Base-by-base conservation (phyloP, 2,113 vertebrate genomes). In the Tetraodon nigroviridis region DNA sequence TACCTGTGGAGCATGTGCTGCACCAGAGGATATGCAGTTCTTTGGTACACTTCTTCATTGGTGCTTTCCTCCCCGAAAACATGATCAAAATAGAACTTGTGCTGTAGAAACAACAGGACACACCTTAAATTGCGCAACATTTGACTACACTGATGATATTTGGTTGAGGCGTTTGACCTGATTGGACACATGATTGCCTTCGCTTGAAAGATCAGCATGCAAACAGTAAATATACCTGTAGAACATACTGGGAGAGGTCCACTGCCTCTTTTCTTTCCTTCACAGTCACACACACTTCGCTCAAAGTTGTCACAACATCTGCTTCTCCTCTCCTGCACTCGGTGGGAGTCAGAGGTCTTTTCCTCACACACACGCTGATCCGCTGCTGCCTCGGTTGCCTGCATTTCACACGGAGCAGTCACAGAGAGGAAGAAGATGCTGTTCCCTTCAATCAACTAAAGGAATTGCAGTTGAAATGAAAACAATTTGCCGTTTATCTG, bases 21-120 rank as follows among this genome's bases (percentile, higher is more conserved):
- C 74, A 97, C 94, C 69, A 97, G 92, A 55, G 93, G 93, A 61
- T 90, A 88, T 45, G 93, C 90, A 24, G 94, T 95, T 86, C 88
- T 94, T 90, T 77, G 87, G 83, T 95, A 97, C 32, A 97, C 92
- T 60, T 96, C 93, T 67, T 84, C 82, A 71, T 95, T 95, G 75
- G 89, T 92, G 78, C 92, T 92, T 3, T 86, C 78, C 69, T 95
- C 93, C 61, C 89, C 93, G 81, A 97, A 96, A 82, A 95, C 94
- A 83, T 94, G 92, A 87, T 97, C 93, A 87, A 94, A 96, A 88
- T 93, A 93, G 90, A 94, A 97, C 70, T 88, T 92, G 79, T 97
- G 94, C 94, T 97, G 89, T 67, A 92, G 88, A 84, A 86, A 69
- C n/a, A 66, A 67, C 40, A 44, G 8, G 24, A 2, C 5, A 1